Evolutionary conservation across 2,888 invertebrate species (phyloP), one percentile per base, ranked within the genome.

Genomic region (Philereme transversata): DNA sequence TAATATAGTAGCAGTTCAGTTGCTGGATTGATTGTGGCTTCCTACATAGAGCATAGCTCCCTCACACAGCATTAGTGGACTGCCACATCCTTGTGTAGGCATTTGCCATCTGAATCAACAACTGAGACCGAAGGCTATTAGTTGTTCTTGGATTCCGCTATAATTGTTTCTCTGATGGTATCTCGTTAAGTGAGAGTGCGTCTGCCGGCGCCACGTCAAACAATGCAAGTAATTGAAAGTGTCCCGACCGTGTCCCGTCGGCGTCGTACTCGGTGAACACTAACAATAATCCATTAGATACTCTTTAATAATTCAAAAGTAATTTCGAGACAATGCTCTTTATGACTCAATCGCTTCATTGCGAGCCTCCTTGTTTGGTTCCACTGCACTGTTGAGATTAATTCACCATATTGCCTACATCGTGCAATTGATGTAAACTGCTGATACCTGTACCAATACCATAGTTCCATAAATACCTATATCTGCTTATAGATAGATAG

Each of bases 181-280:
- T 65, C 63, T 62, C 44, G 57, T 57, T 62, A 63, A 55, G 59
- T 54, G 58, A 55, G 51, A 63, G 60, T 65, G 57, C 57, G 67
- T 48, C 46, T 51, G 54, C 46, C 46, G 60, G 64, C 67, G 65
- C 55, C 58, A 60, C 43, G 53, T 57, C 75, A 76, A 79, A 87
- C 86, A 86, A 85, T 84, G 83, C 77, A 64, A 73, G 81, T 87
- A 88, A 88, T 88, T 88, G 87, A 88, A 88, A 85, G 79, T 79
- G 84, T 81, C 76, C 81, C 74, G 72, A 79, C 78, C 81, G 74
- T 81, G 75, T 73, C 81, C 56, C 73, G 72, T 65, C 74, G 56
- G 72, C 73, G 73, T 76, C 72, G 56, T 72, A 73, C 73, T 76
- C 72, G 70, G 71, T 71, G 76, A 73, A 72, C 77, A 76, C 77